These are phyloP conservation scores for Polypterus bichir DNA, from an alignment of 2,113 vertebrate species.

Conservation along the genomic window DNA sequence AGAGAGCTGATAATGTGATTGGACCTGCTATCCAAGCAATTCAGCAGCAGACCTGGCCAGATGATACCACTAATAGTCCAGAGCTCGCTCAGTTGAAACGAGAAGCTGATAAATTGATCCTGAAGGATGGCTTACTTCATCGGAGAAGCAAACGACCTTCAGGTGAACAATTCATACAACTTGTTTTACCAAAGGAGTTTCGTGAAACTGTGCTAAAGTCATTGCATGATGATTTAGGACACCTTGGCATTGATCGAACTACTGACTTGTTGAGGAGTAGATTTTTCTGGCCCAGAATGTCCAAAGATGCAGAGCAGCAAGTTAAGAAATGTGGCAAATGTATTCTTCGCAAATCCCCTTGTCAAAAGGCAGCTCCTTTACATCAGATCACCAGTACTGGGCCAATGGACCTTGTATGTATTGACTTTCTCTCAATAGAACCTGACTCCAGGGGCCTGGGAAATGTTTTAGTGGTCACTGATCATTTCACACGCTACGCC, in stretches of 20 bases:
- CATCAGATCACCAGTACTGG: slow-evolving; percentile 4
- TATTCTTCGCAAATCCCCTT: background rate
- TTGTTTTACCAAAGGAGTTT: background rate
- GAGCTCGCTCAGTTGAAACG: background rate
- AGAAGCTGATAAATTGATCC: background rate
- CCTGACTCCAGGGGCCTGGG: too few species aligned
- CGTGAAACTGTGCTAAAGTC: background rate
- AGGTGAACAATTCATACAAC: background rate
- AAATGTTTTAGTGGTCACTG: too few species aligned
- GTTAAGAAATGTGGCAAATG: slow-evolving; percentile 3
- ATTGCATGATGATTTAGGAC: slow-evolving; percentile 1
- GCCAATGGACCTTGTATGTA: slow-evolving; percentile 5
- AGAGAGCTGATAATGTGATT: background rate
- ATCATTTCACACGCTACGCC: too few species aligned
- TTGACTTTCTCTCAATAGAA: slow-evolving; percentile 1
- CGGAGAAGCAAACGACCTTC: background rate
- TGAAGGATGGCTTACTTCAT: background rate
- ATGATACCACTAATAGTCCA: background rate
- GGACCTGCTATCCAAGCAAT: too few species aligned
- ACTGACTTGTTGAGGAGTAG: background rate
- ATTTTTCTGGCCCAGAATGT: slow-evolving; percentile 5
- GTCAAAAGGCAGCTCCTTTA: background rate
- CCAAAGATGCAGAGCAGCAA: background rate
- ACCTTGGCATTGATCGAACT: background rate
- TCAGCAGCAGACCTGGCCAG: background rate